These are phyloP conservation scores for Apodemus sylvaticus DNA, from an alignment of 2,113 vertebrate species.

Conservation along the genomic window DNA sequence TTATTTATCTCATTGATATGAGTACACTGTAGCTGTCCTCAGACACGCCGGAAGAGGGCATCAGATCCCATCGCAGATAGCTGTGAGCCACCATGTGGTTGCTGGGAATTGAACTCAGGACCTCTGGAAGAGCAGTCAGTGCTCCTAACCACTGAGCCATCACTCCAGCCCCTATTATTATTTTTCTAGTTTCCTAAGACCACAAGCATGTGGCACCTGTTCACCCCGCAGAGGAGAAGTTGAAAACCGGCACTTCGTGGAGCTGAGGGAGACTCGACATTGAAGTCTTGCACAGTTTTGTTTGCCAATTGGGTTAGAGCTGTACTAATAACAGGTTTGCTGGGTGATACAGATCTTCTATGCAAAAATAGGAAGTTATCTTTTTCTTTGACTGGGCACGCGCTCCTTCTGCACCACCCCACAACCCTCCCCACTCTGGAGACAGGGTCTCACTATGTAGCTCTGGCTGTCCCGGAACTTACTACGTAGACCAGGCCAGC, in stretches of 20 bases:
- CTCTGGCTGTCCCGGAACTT: not conserved
- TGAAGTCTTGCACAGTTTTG: not conserved
- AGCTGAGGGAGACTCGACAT: not conserved
- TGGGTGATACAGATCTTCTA: not conserved
- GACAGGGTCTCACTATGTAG: not conserved
- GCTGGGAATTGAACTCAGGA: too few species aligned
- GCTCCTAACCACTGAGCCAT: too few species aligned
- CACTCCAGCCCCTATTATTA: too few species aligned
- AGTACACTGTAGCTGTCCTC: too few species aligned
- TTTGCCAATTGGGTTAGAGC: not conserved
- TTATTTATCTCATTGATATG: too few species aligned
- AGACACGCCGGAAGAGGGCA: too few species aligned
- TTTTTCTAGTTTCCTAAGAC: not conserved
- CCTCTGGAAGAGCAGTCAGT: too few species aligned
- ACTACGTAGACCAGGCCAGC: not conserved
- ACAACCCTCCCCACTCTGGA: not conserved
- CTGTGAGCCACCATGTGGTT: too few species aligned
- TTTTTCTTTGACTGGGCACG: not conserved
- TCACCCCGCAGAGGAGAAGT: not conserved
- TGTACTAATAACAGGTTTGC: not conserved
- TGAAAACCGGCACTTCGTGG: slow-evolving; percentile 1
- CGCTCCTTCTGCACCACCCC: not conserved
- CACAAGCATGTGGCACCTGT: not conserved
- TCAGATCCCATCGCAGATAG: too few species aligned
- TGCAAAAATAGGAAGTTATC: not conserved